Conservation (phyloP, 2,113 vertebrate genomes). For the Hepsetus odoe region DNA sequence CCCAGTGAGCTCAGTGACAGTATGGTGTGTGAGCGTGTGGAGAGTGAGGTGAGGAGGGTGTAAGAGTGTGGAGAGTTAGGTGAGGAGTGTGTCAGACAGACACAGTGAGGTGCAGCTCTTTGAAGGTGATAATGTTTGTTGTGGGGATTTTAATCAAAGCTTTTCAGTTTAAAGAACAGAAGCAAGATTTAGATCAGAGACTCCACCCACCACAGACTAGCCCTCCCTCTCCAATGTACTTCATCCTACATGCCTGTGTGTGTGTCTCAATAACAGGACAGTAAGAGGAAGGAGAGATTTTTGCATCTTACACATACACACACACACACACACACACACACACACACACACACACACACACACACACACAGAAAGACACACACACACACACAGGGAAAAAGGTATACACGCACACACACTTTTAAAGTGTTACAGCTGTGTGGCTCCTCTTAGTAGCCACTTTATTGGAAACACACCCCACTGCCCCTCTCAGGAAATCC, state of each 20-base stretch:
- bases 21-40: no score
- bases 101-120: neutral
- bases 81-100: neutral
- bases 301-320: neutral
- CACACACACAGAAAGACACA: neutral
- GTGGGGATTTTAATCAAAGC: slow-evolving; percentile 26
- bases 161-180: slow-evolving; percentile 19
- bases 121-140: slow-evolving; percentile 42
- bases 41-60: no score
- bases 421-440: no score
- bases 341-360: neutral
- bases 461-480: neutral
- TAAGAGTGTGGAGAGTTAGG: no score
- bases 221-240: no score
- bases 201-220: slow-evolving; percentile 15
- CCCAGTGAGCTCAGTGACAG: no score
- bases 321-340: slow-evolving; percentile 9
- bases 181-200: slow-evolving; percentile 29
- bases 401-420: slow-evolving; percentile 8
- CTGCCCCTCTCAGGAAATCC: no score
- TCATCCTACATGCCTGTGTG: no score
- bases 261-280: slow-evolving; percentile 14
- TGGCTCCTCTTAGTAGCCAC: neutral
- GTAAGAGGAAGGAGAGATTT: neutral
- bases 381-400: neutral